phyloP scores from a whole-genome alignment of 1,140 invertebrate genomes.

The Rhopalosiphum maidis region DNA sequence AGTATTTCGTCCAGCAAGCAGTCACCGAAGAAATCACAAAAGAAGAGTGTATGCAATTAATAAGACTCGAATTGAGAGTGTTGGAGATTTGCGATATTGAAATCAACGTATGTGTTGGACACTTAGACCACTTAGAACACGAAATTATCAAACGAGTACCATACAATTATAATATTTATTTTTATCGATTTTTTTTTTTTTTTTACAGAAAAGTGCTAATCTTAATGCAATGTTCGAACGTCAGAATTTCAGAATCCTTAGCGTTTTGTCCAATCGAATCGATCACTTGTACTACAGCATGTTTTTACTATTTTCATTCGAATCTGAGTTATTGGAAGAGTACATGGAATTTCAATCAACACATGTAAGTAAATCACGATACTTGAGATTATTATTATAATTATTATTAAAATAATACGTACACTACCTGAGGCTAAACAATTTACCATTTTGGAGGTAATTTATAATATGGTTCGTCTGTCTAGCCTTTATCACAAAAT shows the following conservation, averaged over 20 bases:
- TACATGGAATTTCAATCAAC: neutral
- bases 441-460: too few species aligned
- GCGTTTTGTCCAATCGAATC: neutral
- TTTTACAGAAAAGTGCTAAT: neutral
- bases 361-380: neutral
- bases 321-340: neutral
- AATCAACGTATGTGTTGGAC: neutral
- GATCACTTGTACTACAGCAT: neutral
- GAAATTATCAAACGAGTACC: neutral
- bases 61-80: neutral
- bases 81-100: rapidly evolving
- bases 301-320: neutral
- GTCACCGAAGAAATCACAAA: neutral
- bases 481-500: too few species aligned
- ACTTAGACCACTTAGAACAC: neutral
- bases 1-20: neutral
- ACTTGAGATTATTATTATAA: neutral
- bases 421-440: neutral
- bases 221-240: rapidly evolving
- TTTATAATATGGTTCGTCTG: neutral
- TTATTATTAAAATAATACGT: neutral
- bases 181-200: neutral
- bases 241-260: neutral
- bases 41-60: neutral
- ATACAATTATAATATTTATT: neutral